A percentile compares a stretch with the other conserved stretches of the same genome.
These are phyloP conservation scores for Ictalurus furcatus DNA, from an alignment of 2,113 vertebrate species.

Conservation along the genomic window DNA sequence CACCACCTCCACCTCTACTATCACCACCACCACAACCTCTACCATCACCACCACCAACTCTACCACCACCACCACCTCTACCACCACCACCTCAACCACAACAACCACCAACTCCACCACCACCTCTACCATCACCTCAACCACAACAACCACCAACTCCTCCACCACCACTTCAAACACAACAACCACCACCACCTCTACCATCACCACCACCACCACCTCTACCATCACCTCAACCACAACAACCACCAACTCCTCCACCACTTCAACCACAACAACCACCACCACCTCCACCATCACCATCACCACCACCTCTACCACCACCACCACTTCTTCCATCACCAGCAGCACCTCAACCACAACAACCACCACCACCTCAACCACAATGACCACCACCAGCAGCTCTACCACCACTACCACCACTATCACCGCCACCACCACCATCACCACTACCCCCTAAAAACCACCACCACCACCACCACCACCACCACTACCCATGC, in stretches of 20 bases:
- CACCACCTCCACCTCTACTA: no score
- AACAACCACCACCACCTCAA: neutral
- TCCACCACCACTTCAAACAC: no score
- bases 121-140: no score
- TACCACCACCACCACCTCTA: neutral
- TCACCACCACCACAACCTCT: no score
- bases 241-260: neutral
- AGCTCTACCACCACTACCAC: neutral
- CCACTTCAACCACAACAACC: no score
- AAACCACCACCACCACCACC: neutral
- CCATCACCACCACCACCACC: no score
- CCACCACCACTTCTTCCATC: neutral
- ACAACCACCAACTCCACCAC: neutral
- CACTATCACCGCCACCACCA: no score
- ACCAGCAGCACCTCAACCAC: neutral
- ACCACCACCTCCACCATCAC: no score
- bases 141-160: neutral
- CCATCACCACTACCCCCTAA: no score
- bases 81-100: neutral
- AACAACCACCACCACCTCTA: no score
- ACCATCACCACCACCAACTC: no score
- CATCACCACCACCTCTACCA: neutral
- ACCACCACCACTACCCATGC: neutral
- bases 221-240: neutral
- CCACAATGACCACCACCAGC: neutral